Evolutionary conservation across 2,888 invertebrate genomes (phyloP).

Genomic region (Drosophila dives): DNA sequence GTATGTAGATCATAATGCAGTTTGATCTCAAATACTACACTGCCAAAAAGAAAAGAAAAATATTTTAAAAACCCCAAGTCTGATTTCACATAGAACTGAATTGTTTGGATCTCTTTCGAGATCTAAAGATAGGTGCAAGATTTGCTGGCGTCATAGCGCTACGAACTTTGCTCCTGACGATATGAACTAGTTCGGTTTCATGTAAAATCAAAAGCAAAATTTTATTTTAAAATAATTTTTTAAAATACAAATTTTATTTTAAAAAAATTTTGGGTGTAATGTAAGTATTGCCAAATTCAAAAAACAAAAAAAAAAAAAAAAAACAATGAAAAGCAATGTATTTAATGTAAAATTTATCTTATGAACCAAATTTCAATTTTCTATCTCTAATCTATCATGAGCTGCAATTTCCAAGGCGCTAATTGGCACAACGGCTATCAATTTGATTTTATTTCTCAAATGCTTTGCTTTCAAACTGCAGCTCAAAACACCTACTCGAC

Average conservation of each 20-base stretch:
- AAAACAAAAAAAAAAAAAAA: constrained; percentile 38
- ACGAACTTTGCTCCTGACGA: constrained; percentile 20
- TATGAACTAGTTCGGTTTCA: constrained; percentile 68
- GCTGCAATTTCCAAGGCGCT: constrained; percentile 37
- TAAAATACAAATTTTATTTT: constrained; percentile 84
- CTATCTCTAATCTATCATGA: constrained; percentile 17
- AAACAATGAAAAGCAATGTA: constrained; percentile 60
- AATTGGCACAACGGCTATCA: constrained; percentile 29
- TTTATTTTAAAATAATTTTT: constrained; percentile 84
- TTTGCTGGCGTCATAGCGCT: constrained; percentile 16
- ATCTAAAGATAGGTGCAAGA: constrained; percentile 40
- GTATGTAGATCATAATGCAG: constrained; percentile 48
- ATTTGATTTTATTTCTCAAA: constrained; percentile 12
- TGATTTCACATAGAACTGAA: constrained; percentile 81
- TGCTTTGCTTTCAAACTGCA: constrained; percentile 43
- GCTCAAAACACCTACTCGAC: constrained; percentile 15
- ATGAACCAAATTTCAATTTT: constrained; percentile 43
- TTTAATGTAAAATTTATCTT: constrained; percentile 63
- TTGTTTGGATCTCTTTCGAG: constrained; percentile 30
- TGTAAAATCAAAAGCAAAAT: constrained; percentile 83
- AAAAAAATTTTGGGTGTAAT: constrained; percentile 84
- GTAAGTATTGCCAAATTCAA: constrained; percentile 80
- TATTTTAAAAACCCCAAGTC: constrained; percentile 72
- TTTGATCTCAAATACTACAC: constrained; percentile 46
- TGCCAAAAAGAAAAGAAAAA: constrained; percentile 16